Percentiles rank a stretch among this genome's conserved stretches.
phyloP scores from a whole-genome alignment of 2,888 invertebrate species.

The Hirtodrosophila histrioides region DNA sequence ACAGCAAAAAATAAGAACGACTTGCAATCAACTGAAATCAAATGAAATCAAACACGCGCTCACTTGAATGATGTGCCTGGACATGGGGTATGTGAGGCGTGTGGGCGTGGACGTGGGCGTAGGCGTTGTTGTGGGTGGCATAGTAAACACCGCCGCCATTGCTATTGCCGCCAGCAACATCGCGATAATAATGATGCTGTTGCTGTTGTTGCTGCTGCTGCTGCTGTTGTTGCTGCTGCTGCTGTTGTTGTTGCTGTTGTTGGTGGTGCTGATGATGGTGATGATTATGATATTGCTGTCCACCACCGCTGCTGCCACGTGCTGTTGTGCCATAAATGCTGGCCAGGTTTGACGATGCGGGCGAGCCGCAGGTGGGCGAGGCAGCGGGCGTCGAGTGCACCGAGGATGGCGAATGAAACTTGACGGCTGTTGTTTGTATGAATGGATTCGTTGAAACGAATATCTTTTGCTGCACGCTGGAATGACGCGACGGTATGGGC shows the following conservation, averaged over 20 bases:
- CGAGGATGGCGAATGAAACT: constrained; percentile 78
- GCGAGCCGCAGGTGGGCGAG: constrained; percentile 81
- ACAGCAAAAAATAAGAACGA: constrained; percentile 37
- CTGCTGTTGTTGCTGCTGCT: constrained; percentile 36
- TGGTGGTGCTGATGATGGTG: constrained; percentile 50
- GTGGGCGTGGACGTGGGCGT: constrained; percentile 42
- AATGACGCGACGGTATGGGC: constrained; percentile 82
- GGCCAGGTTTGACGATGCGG: constrained; percentile 61
- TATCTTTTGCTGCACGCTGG: constrained; percentile 84
- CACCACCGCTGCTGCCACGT: constrained; percentile 47
- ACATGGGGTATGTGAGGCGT: constrained; percentile 53
- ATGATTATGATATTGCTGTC: constrained; percentile 45
- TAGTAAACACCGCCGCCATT: constrained; percentile 69
- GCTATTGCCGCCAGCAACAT: constrained; percentile 62
- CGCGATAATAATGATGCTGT: constrained; percentile 65
- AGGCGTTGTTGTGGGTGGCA: constrained; percentile 61
- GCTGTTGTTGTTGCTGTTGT: constrained; percentile 40
- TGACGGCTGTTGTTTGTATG: constrained; percentile 83
- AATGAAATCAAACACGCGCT: constrained; percentile 75
- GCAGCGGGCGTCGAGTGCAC: constrained; percentile 67
- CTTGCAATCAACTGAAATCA: constrained; percentile 61
- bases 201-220: constrained; percentile 44
- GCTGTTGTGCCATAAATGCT: constrained; percentile 76
- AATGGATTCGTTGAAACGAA: constrained; percentile 85
- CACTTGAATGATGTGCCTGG: constrained; percentile 81